These are phyloP conservation scores for Holothuria leucospilota DNA, from an alignment of 53 echinoderm and acorn worm species.

Conservation along the genomic window DNA sequence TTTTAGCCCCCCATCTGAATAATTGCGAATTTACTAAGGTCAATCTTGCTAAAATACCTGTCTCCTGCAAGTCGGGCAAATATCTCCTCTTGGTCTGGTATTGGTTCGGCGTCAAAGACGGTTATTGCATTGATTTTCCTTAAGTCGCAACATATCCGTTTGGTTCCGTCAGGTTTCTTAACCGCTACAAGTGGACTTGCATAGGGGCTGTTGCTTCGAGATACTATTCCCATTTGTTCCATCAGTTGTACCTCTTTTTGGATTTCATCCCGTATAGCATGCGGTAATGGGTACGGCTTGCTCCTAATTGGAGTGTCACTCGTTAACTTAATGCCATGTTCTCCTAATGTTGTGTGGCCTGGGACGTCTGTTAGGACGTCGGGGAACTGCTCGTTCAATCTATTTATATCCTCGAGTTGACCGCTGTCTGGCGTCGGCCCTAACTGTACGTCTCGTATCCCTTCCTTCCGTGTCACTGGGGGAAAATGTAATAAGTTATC, in stretches of 20 bases:
- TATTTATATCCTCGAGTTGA: no score
- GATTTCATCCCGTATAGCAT: conserved; percentile 9
- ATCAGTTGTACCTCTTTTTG: conserved; percentile 37
- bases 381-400: no score
- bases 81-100: conserved; percentile 52
- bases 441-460: no score
- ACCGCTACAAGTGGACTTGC: neutral
- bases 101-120: conserved; percentile 45
- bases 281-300: neutral
- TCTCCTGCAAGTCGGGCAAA: conserved; percentile 42
- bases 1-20: no score
- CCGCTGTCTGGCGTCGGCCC: no score
- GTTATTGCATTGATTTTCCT: conserved; percentile 21
- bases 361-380: no score
- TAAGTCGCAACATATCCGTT: conserved; percentile 11
- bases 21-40: no score
- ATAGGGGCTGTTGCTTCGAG: neutral
- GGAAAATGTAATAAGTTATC: no score
- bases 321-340: no score
- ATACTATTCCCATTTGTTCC: conserved; percentile 7
- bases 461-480: no score
- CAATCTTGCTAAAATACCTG: conserved; percentile 60
- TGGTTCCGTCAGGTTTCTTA: neutral
- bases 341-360: no score
- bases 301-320: conserved; percentile 1